A percentile compares a stretch with the other conserved stretches of the same genome.
These are phyloP conservation scores for Eunapius fragilis DNA, from an alignment of 37 sponge, comb jelly and placozoan genomes.

Conservation along the genomic window DNA sequence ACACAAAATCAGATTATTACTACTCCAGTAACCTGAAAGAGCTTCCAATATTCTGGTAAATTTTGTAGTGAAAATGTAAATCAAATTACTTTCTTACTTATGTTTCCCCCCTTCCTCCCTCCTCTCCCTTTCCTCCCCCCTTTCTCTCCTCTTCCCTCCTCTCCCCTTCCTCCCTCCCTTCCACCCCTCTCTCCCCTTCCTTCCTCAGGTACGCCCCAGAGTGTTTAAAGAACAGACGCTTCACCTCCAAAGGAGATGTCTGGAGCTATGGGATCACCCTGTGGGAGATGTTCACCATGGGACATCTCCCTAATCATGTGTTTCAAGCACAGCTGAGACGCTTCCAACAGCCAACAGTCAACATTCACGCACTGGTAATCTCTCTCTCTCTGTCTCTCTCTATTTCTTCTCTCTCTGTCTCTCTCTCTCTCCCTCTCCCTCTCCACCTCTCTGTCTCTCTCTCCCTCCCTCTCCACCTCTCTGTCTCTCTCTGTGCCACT, in stretches of 20 bases:
- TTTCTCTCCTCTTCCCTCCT: background rate
- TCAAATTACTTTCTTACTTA: too few species aligned
- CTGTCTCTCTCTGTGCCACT: too few species aligned
- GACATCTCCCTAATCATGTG: slow-evolving; percentile 23
- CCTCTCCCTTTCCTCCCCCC: background rate
- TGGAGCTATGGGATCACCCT: slow-evolving; percentile 73
- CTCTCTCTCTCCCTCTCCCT: too few species aligned
- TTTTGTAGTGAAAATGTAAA: background rate
- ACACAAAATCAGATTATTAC: slow-evolving; percentile 45
- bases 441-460: too few species aligned
- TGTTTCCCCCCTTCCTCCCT: too few species aligned
- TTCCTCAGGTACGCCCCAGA: slow-evolving; percentile 72
- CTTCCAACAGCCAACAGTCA: background rate
- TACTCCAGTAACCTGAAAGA: background rate
- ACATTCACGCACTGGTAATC: background rate
- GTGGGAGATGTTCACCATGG: slow-evolving; percentile 72
- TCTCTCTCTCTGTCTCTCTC: too few species aligned
- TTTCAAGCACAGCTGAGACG: background rate
- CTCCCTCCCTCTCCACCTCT: too few species aligned
- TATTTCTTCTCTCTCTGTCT: background rate
- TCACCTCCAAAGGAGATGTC: slow-evolving; percentile 56
- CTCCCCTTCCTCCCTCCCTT: slow-evolving; percentile 7
- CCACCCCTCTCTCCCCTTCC: slow-evolving; percentile 7
- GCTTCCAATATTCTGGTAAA: slow-evolving; percentile 65
- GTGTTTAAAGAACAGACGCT: slow-evolving; percentile 44